Evolutionary conservation across 1,140 invertebrate genomes (phyloP).

Genomic region (Camponotus pennsylvanicus): DNA sequence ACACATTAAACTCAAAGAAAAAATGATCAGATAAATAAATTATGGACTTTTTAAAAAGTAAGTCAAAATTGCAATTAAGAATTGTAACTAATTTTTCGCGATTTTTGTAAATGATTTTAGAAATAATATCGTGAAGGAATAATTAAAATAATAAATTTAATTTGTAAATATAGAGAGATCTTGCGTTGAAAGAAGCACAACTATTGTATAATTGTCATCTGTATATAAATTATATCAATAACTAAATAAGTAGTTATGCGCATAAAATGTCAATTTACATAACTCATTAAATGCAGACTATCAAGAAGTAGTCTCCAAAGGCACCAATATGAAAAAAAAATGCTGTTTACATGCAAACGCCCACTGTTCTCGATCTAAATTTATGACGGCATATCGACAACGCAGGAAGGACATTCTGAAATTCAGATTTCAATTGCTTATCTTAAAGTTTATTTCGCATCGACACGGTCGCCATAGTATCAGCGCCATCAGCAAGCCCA

Average conservation of each 20-base stretch:
- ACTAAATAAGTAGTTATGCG: not conserved
- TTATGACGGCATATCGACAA: constrained; percentile 45
- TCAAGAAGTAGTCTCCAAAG: not conserved
- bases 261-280: not conserved
- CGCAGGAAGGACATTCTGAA: constrained; percentile 37
- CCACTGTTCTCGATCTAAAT: constrained; percentile 34
- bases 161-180: not conserved
- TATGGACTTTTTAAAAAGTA: not conserved
- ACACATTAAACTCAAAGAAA: not conserved
- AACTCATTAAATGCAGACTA: not conserved
- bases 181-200: not conserved
- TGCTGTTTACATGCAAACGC: constrained; percentile 37
- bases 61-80: not conserved
- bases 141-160: not conserved
- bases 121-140: not conserved
- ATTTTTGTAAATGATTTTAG: not conserved
- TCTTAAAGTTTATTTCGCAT: constrained; percentile 57
- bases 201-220: not conserved
- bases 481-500: constrained; percentile 59
- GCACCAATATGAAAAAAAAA: not conserved
- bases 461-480: constrained; percentile 60
- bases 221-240: not conserved
- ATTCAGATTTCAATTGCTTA: constrained; percentile 64
- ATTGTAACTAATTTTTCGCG: not conserved
- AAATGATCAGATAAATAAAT: too few relatives aligned